Conservation (phyloP, 2,797 vertebrate genomes). For the Anas flavirostris region DNA sequence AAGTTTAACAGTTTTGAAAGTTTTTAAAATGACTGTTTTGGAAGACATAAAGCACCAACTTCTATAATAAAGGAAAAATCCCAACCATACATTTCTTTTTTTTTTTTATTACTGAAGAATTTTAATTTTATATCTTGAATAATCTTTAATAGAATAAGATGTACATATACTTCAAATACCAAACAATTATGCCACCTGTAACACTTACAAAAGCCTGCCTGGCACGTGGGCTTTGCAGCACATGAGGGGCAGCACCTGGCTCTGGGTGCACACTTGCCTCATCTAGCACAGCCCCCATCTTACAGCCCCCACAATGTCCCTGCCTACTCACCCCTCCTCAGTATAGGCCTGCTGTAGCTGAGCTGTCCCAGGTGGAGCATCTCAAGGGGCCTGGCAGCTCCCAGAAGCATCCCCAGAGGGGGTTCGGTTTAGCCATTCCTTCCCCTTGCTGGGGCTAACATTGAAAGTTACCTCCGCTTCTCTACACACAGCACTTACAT, state of each 20-base stretch:
- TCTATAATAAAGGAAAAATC: background rate
- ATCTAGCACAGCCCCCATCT: background rate
- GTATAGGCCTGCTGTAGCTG: background rate
- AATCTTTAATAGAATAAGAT: background rate
- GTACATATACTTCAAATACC: background rate
- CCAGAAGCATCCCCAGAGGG: background rate
- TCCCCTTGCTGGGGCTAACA: background rate
- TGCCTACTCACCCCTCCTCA: background rate
- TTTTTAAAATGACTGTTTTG: background rate
- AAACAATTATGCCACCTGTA: background rate
- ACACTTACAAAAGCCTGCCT: background rate
- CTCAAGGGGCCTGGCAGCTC: background rate
- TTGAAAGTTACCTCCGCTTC: background rate
- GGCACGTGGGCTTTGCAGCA: too few species aligned
- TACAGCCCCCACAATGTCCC: background rate
- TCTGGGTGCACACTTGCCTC: too few species aligned
- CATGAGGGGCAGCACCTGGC: background rate
- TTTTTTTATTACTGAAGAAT: background rate
- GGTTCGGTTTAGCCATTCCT: background rate
- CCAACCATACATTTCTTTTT: background rate
- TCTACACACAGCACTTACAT: background rate
- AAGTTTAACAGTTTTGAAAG: background rate
- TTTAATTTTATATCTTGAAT: background rate
- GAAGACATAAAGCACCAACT: background rate
- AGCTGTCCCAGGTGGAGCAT: background rate